Evolutionary conservation across 2,113 vertebrate genomes (phyloP).

Genomic region (Crypturellus undulatus): DNA sequence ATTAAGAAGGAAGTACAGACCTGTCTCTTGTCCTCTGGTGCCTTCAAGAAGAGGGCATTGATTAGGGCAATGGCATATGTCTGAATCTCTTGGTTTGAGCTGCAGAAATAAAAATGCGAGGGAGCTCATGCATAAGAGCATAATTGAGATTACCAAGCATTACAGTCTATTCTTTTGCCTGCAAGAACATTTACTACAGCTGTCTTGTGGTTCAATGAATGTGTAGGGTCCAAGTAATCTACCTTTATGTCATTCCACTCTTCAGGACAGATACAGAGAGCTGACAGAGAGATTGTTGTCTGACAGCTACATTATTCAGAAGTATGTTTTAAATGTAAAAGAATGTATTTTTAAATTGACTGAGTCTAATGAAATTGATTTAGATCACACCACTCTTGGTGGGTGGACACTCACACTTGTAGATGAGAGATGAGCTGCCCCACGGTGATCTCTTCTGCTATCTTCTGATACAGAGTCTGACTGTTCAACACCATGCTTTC

Average conservation of each 20-base stretch:
- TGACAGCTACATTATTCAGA: neutral
- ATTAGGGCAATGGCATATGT: constrained; percentile 98
- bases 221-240: neutral
- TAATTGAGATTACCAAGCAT: neutral
- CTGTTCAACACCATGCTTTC: constrained; percentile 99
- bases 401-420: constrained; percentile 92
- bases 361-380: neutral
- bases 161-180: neutral
- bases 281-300: neutral
- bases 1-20: constrained; percentile 76
- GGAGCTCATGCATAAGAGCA: neutral
- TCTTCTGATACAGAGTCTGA: constrained; percentile 95
- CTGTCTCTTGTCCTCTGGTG: constrained; percentile 97
- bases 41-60: constrained; percentile 98
- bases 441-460: constrained; percentile 96
- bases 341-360: neutral
- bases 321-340: neutral
- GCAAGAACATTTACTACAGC: neutral
- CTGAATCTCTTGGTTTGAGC: constrained; percentile 99
- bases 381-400: neutral
- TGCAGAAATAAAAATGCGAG: constrained; percentile 69
- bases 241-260: neutral
- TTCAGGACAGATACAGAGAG: neutral
- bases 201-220: neutral
- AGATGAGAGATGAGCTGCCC: constrained; percentile 98